Conservation (phyloP, 2,797 vertebrate genomes). For the Phoeniculus purpureus region DNA sequence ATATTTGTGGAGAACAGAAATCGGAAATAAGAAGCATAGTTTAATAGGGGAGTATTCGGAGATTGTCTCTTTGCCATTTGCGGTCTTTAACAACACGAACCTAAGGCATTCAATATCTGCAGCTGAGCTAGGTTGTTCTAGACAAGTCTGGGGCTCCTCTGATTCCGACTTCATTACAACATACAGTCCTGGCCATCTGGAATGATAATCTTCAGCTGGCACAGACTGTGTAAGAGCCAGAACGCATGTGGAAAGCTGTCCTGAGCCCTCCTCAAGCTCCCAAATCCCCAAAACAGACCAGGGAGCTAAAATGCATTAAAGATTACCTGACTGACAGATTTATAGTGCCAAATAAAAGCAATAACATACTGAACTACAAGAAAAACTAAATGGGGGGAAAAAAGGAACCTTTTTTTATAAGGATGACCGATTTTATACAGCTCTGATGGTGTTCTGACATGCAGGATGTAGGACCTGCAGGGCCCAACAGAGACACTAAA, state of each 20-base stretch:
- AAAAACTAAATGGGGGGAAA: accelerated
- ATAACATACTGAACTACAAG: background rate
- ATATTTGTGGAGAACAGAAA: background rate
- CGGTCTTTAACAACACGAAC: background rate
- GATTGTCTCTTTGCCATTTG: background rate
- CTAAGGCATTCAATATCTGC: background rate
- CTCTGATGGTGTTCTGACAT: slow-evolving; percentile 7
- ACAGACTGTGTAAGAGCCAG: background rate
- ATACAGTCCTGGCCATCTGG: background rate
- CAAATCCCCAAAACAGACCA: background rate
- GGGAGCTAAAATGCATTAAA: background rate
- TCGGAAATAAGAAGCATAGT: background rate
- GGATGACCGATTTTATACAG: background rate
- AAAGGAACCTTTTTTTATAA: background rate
- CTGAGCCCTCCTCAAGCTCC: background rate
- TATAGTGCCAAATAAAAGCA: slow-evolving; percentile 13
- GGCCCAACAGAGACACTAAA: background rate
- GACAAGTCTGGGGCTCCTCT: background rate
- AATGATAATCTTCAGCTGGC: background rate
- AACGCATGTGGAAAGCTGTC: background rate
- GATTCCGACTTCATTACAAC: background rate
- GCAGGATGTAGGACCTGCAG: background rate
- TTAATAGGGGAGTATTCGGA: background rate
- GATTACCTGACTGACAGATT: background rate
- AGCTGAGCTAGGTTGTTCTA: background rate